Evolutionary conservation across 2,888 invertebrate genomes (phyloP), one percentile per base, ranked within the genome.

Genomic region (Cantharis lateralis): DNA sequence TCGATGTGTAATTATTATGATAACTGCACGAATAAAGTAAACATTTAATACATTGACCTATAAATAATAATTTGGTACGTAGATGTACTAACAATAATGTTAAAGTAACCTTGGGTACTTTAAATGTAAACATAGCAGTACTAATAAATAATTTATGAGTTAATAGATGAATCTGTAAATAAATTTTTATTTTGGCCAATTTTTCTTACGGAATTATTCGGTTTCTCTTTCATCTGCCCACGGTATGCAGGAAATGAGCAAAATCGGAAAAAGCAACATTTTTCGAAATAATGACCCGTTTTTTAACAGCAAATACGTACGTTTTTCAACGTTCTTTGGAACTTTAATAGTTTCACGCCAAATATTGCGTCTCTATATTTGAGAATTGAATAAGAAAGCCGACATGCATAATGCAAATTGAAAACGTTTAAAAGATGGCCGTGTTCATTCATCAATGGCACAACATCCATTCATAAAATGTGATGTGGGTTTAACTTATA

Each of bases 401-500:
- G 48, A 48, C 48, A 48, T 48, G 48, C 48, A 48, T 48, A 48
- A 48, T 48, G n/a, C 13, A 48, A 48, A 48, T 48, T 48, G n/a
- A n/a, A 32, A 48, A n/a, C 48, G 48, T 48, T 48, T n/a, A 48
- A 48, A 48, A 48, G 48, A 48, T 48, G 48, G 48, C 48, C n/a
- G 48, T 48, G 48, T 66, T 20, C 15, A 66, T 66, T 66, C 64
- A 66, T 66, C 24, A 66, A 66, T 66, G 18, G 24, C 18, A 66
- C 18, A 20, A 66, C 64, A 24, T 66, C 16, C 64, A 66, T 66
- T 66, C 64, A 66, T 66, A 66, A 66, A 66, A n/a, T 66, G n/a
- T n/a, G 15, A n/a, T 66, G 64, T 66, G 64, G 64, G 64, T 20
- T 66, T 18, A 66, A 66, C 48, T 48, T n/a, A n/a, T 48, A 48